Percentiles rank a stretch among this genome's conserved stretches.
Evolutionary conservation across 2,113 vertebrate genomes (phyloP).

Genomic region (Chionomys nivalis): DNA sequence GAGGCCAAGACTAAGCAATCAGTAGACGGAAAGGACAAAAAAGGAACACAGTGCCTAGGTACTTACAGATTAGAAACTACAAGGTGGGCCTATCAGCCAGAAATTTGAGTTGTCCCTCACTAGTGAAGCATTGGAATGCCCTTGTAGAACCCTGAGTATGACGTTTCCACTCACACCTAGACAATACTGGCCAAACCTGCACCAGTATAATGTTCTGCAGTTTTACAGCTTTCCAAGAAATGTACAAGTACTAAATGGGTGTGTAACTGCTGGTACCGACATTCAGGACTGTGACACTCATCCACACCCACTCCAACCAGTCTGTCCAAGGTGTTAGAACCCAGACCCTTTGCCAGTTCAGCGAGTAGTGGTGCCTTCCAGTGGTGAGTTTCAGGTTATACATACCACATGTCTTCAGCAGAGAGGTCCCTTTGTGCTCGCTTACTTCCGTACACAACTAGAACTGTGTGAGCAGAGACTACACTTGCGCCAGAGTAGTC

Average conservation of each 20-base stretch:
- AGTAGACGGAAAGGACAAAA: no score
- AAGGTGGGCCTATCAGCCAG: background rate
- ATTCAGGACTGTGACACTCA: background rate
- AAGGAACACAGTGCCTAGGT: background rate
- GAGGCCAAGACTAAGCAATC: background rate
- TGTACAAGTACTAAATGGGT: background rate
- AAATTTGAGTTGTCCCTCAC: background rate
- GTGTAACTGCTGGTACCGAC: background rate
- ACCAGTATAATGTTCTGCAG: background rate
- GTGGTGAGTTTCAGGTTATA: background rate
- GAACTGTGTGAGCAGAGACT: background rate
- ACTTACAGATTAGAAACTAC: background rate
- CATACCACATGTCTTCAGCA: background rate
- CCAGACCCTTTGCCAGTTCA: background rate
- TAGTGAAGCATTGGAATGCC: no score
- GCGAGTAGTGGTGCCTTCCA: constrained; percentile 22
- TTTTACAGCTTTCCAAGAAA: background rate
- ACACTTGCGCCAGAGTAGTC: no score
- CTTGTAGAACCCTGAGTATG: background rate
- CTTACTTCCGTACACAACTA: background rate
- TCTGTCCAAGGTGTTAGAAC: background rate
- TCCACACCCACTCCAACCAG: background rate
- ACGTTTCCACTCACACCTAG: background rate
- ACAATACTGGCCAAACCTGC: no score
- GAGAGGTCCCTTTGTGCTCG: background rate